A percentile compares a stretch with the other conserved stretches of the same genome.
These are phyloP conservation scores for Stomatorhinus walkeri DNA, from an alignment of 2,797 vertebrate species.

Conservation along the genomic window DNA sequence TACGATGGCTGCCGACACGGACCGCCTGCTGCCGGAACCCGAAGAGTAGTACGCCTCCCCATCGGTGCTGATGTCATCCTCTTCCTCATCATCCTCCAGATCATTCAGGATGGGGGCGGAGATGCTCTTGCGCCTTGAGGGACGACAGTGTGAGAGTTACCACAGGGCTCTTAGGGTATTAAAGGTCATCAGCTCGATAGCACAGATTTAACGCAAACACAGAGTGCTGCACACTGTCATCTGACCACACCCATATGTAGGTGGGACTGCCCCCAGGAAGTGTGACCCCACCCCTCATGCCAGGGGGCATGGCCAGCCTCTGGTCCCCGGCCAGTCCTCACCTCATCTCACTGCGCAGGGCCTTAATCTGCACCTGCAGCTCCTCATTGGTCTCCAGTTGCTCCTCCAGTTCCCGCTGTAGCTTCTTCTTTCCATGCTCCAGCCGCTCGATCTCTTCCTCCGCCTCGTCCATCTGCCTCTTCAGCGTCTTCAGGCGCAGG, in stretches of 20 bases:
- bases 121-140: conserved; percentile 73
- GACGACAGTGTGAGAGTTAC: neutral
- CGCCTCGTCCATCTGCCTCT: conserved; percentile 89
- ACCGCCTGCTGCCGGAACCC: conserved; percentile 46
- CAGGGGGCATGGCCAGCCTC: neutral
- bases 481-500: conserved; percentile 85
- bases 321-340: conserved; percentile 39
- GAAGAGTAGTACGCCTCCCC: conserved; percentile 61
- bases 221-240: neutral
- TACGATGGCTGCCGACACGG: conserved; percentile 29
- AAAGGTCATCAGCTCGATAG: neutral
- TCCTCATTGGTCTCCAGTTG: conserved; percentile 84
- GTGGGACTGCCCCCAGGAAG: neutral
- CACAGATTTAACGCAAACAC: neutral
- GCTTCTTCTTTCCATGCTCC: conserved; percentile 84
- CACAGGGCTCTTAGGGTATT: conserved; percentile 21
- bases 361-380: conserved; percentile 74
- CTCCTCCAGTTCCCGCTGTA: conserved; percentile 91
- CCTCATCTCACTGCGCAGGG: conserved; percentile 76
- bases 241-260: neutral
- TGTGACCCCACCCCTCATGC: no score
- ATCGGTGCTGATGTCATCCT: conserved; percentile 68
- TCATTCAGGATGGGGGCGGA: conserved; percentile 61
- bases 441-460: conserved; percentile 95
- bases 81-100: conserved; percentile 46